A percentile compares a stretch with the other conserved stretches of the same genome.
phyloP scores from a whole-genome alignment of 92 coral and sea anemone genomes.

The Parazoanthus atlanticus region DNA sequence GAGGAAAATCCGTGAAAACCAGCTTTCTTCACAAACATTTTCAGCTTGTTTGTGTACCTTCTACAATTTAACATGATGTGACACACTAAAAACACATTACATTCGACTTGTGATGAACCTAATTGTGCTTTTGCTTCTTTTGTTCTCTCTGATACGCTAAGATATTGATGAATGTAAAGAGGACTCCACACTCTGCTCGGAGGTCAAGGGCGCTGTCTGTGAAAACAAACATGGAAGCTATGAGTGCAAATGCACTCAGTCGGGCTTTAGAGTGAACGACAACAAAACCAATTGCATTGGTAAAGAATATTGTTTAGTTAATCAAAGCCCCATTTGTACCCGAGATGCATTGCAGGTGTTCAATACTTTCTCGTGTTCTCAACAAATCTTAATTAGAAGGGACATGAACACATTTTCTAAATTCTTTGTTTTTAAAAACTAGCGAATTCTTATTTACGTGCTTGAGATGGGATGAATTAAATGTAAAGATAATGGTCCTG shows the following conservation, averaged over 20 bases:
- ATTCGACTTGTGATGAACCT: not conserved
- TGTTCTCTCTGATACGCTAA: not conserved
- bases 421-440: too few relatives aligned
- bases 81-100: too few relatives aligned
- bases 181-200: not conserved
- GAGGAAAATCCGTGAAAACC: too few relatives aligned
- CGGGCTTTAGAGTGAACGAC: conserved; percentile 14
- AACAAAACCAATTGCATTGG: conserved; percentile 15
- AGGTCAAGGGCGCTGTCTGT: conserved; percentile 1
- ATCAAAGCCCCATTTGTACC: too few relatives aligned
- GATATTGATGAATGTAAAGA: conserved; percentile 19
- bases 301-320: not conserved
- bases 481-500: too few relatives aligned
- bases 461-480: too few relatives aligned
- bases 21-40: too few relatives aligned
- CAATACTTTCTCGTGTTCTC: too few relatives aligned
- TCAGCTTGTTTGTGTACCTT: not conserved
- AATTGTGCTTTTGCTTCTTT: not conserved
- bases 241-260: not conserved
- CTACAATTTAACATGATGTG: not conserved
- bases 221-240: conserved; percentile 8
- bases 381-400: too few relatives aligned
- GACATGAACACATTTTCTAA: too few relatives aligned
- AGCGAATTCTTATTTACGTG: too few relatives aligned
- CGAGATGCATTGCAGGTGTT: too few relatives aligned